phyloP scores from a whole-genome alignment of 2,797 vertebrate genomes.

The Lacerta agilis region DNA sequence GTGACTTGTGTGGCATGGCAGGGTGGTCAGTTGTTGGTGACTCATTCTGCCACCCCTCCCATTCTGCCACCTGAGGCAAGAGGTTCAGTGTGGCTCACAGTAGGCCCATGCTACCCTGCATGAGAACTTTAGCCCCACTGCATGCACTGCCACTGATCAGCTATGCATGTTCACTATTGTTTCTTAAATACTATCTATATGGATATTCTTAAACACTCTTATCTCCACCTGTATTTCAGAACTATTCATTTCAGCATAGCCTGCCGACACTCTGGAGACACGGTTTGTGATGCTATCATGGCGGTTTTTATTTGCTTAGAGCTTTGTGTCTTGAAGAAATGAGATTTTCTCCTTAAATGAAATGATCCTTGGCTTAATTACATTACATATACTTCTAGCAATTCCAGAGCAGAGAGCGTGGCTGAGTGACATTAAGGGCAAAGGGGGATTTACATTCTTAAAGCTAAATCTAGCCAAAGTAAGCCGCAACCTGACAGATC shows the following conservation, averaged over 20 bases:
- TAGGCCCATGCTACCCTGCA: too few species aligned
- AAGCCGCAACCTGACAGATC: neutral
- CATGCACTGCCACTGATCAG: neutral
- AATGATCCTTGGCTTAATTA: slow-evolving; percentile 8
- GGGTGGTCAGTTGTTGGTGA: too few species aligned
- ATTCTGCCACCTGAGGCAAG: too few species aligned
- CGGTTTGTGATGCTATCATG: neutral
- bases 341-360: slow-evolving; percentile 33
- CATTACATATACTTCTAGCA: slow-evolving; percentile 1
- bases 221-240: neutral
- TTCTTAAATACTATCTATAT: neutral
- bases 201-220: neutral
- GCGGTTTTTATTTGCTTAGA: neutral
- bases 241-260: neutral
- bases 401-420: slow-evolving; percentile 11
- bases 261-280: neutral
- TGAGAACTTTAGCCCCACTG: neutral
- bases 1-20: too few species aligned
- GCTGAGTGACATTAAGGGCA: neutral
- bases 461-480: neutral
- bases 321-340: slow-evolving; percentile 23
- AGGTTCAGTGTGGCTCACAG: too few species aligned
- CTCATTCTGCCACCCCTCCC: too few species aligned
- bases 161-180: neutral
- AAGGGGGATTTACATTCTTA: slow-evolving; percentile 19